A percentile compares a stretch with the other conserved stretches of the same genome.
Evolutionary conservation across 2,113 vertebrate species (phyloP).

Genomic region (Athene cunicularia): DNA sequence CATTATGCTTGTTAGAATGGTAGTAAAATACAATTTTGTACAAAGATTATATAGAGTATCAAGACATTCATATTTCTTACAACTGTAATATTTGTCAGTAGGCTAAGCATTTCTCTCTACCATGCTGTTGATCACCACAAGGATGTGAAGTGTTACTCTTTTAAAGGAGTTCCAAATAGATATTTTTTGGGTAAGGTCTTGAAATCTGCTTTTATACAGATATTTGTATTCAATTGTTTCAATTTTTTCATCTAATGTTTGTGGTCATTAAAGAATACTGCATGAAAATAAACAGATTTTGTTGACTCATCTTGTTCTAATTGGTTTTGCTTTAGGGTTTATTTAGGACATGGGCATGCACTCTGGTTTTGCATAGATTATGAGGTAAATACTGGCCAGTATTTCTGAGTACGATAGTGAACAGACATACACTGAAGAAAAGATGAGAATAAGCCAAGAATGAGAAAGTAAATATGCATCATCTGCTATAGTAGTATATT

Average conservation of each 20-base stretch:
- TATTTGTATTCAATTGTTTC: neutral
- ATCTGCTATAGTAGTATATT: neutral
- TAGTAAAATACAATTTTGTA: neutral
- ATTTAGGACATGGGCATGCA: neutral
- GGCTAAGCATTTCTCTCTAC: neutral
- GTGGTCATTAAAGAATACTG: neutral
- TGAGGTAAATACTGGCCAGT: neutral
- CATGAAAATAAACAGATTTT: neutral
- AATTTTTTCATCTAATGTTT: neutral
- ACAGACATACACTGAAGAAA: neutral
- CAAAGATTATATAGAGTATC: neutral
- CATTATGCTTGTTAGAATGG: neutral
- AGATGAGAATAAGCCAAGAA: neutral
- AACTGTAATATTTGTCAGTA: neutral
- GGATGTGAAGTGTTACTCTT: neutral
- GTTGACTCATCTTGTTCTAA: neutral
- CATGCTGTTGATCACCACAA: neutral
- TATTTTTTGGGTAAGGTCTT: neutral
- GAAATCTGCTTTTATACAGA: neutral
- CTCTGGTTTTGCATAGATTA: neutral
- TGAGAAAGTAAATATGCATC: neutral
- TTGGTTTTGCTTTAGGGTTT: neutral
- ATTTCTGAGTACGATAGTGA: neutral
- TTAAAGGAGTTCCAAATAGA: neutral
- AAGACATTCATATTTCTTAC: neutral